phyloP scores from a whole-genome alignment of 2,113 vertebrate genomes.

The Colaptes auratus region DNA sequence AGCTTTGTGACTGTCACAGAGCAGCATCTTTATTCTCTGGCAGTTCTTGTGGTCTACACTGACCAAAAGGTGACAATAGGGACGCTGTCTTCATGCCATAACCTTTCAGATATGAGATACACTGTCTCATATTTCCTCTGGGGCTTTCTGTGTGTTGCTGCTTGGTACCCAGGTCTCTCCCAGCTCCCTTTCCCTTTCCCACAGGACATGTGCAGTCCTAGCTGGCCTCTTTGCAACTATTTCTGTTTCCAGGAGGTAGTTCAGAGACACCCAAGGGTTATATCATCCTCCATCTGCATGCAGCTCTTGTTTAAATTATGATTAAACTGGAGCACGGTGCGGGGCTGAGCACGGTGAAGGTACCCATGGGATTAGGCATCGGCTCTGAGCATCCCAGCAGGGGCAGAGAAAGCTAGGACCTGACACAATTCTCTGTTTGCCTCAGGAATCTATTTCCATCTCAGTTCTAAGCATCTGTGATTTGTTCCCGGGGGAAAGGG shows the following conservation, averaged over 20 bases:
- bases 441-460: neutral
- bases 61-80: neutral
- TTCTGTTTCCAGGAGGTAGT: neutral
- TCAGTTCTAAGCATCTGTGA: neutral
- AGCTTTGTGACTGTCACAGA: neutral
- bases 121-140: neutral
- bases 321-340: neutral
- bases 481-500: neutral
- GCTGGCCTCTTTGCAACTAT: neutral
- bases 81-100: neutral
- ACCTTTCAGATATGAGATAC: neutral
- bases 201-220: no score
- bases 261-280: neutral
- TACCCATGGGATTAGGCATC: accelerated
- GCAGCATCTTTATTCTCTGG: neutral
- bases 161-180: neutral
- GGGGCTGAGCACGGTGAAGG: neutral
- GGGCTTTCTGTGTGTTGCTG: neutral
- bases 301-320: neutral
- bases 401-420: neutral
- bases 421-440: neutral
- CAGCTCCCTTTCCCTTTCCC: neutral
- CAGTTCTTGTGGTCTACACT: neutral
- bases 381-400: neutral
- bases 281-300: accelerated